These are phyloP conservation scores for Thamnaconus septentrionalis DNA, from an alignment of 2,113 vertebrate species.

Conservation along the genomic window DNA sequence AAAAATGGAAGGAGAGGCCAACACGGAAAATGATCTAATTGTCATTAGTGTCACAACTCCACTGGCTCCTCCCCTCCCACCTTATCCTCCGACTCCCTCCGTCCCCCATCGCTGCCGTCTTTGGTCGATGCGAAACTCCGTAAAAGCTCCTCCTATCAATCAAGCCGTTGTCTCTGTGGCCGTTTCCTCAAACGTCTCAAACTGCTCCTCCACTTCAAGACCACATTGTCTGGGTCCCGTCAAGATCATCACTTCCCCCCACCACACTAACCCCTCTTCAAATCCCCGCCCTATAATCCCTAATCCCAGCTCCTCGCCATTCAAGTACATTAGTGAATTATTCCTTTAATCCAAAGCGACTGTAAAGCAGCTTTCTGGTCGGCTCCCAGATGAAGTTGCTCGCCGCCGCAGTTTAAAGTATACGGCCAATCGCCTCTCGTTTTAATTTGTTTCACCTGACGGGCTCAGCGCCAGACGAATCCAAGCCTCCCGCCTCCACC, in stretches of 20 bases:
- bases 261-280: conserved; percentile 29
- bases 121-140: too few relatives aligned
- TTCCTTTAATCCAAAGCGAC: conserved; percentile 61
- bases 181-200: too few relatives aligned
- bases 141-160: too few relatives aligned
- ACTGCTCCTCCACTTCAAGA: neutral
- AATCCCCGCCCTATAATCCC: conserved; percentile 57
- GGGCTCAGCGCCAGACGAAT: conserved; percentile 2
- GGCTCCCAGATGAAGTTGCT: conserved; percentile 44
- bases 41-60: too few relatives aligned
- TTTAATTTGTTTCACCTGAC: conserved; percentile 44
- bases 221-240: conserved; percentile 24
- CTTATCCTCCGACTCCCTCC: too few relatives aligned
- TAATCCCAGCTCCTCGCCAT: conserved; percentile 61
- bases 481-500: conserved; percentile 2
- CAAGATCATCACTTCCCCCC: conserved; percentile 15
- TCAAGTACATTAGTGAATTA: conserved; percentile 74
- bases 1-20: too few relatives aligned
- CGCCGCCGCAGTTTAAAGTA: too few relatives aligned
- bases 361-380: conserved; percentile 57
- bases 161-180: too few relatives aligned
- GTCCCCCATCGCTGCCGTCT: too few relatives aligned
- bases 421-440: conserved; percentile 36
- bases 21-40: too few relatives aligned
- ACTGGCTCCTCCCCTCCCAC: too few relatives aligned